These are phyloP conservation scores for Sibirionetta formosa DNA, from an alignment of 2,797 vertebrate species.

Conservation along the genomic window DNA sequence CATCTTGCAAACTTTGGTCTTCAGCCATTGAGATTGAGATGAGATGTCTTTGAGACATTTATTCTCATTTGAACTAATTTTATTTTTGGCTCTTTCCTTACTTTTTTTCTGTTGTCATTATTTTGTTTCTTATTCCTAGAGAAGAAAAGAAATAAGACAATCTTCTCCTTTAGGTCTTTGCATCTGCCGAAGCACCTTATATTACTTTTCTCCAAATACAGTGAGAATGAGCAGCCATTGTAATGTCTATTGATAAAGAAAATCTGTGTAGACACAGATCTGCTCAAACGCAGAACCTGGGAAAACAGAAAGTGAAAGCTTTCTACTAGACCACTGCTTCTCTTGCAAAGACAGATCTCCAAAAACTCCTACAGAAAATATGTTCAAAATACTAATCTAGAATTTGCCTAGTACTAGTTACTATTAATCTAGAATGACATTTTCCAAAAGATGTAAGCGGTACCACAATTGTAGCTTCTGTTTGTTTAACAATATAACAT, in stretches of 20 bases:
- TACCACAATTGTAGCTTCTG: not conserved
- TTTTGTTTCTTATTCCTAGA: constrained; percentile 18
- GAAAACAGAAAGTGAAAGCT: constrained; percentile 14
- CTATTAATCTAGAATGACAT: not conserved
- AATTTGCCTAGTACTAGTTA: not conserved
- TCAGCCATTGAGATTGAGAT: constrained; percentile 2
- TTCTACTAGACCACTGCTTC: not conserved
- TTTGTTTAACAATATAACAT: not conserved
- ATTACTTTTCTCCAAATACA: not conserved
- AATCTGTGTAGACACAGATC: not conserved
- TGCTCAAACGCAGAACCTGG: not conserved
- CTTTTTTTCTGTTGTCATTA: not conserved
- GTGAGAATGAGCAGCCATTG: not conserved
- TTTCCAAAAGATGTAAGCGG: not conserved
- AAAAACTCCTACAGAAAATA: not conserved
- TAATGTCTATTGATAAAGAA: not conserved
- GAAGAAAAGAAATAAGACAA: not conserved
- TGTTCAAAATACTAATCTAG: not conserved
- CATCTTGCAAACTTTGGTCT: constrained; percentile 2
- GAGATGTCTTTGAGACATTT: constrained; percentile 3
- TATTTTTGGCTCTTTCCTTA: not conserved
- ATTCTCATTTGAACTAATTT: constrained; percentile 2
- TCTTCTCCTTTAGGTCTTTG: not conserved
- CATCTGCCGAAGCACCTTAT: not conserved
- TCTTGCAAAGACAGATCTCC: not conserved